Conservation (phyloP, 2,888 invertebrate genomes). For the Phengaris alcon region DNA sequence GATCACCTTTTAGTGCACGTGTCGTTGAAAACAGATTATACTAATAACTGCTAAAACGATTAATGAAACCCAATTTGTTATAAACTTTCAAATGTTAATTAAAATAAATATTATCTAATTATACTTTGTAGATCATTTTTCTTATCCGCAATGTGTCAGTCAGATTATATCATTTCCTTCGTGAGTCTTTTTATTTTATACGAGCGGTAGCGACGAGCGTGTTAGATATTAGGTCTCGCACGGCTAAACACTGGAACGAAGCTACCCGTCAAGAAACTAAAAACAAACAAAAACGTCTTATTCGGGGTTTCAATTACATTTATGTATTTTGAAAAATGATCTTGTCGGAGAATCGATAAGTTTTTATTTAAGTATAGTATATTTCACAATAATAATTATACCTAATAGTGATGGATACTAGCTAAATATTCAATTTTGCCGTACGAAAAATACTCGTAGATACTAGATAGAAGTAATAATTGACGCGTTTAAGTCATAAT, state of each 20-base stretch:
- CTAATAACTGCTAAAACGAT: slow-evolving; percentile 3
- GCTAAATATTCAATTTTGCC: too few species aligned
- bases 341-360: too few species aligned
- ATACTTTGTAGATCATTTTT: background rate
- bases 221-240: background rate
- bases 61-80: slow-evolving; percentile 2
- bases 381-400: too few species aligned
- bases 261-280: background rate
- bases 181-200: background rate
- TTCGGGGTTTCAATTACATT: background rate
- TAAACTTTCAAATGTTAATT: background rate
- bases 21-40: background rate
- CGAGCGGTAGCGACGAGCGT: background rate
- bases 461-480: too few species aligned
- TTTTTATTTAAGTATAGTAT: too few species aligned
- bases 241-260: background rate
- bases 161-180: slow-evolving; percentile 8
- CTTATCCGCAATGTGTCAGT: background rate
- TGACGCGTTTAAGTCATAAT: too few species aligned
- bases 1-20: background rate
- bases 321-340: too few species aligned
- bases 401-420: too few species aligned
- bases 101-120: slow-evolving; percentile 5
- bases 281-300: background rate
- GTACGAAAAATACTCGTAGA: too few species aligned